Percentiles rank a stretch among this genome's conserved stretches.
phyloP scores from a whole-genome alignment of 2,113 vertebrate species.

The Agelaius phoeniceus region DNA sequence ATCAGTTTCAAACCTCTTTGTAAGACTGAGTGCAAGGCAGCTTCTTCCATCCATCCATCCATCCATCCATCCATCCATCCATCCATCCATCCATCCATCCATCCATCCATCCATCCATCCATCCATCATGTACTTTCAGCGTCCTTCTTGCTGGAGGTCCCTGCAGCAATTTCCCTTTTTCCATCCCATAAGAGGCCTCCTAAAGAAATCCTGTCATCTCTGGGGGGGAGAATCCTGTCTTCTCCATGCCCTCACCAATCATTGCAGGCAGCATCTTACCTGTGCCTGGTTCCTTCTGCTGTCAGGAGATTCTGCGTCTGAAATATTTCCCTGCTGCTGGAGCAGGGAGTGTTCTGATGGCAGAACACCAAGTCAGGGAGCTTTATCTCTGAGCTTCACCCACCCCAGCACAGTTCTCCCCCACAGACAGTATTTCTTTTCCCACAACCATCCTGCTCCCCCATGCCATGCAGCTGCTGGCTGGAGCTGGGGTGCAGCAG shows the following conservation, averaged over 20 bases:
- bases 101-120: background rate
- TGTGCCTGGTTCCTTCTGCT: background rate
- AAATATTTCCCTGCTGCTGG: background rate
- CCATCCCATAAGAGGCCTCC: background rate
- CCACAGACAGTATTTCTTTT: background rate
- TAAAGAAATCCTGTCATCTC: background rate
- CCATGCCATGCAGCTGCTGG: background rate
- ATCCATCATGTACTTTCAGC: background rate
- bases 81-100: background rate
- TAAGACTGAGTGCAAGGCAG: background rate
- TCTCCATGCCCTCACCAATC: background rate
- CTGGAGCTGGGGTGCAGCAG: background rate
- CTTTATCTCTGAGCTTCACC: conserved; percentile 12
- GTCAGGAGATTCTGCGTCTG: fast-evolving
- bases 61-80: background rate
- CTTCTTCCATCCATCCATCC: background rate
- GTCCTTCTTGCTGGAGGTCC: background rate
- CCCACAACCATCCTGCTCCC: background rate
- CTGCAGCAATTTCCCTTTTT: background rate
- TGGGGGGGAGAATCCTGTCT: background rate
- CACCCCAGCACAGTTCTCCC: background rate
- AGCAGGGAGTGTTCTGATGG: conserved; percentile 23
- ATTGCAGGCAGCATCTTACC: background rate
- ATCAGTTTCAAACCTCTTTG: background rate
- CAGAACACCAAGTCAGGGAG: conserved; percentile 38